A percentile compares a stretch with the other conserved stretches of the same genome.
phyloP scores from a whole-genome alignment of 2,797 vertebrate genomes.

The Graptemys geographica region DNA sequence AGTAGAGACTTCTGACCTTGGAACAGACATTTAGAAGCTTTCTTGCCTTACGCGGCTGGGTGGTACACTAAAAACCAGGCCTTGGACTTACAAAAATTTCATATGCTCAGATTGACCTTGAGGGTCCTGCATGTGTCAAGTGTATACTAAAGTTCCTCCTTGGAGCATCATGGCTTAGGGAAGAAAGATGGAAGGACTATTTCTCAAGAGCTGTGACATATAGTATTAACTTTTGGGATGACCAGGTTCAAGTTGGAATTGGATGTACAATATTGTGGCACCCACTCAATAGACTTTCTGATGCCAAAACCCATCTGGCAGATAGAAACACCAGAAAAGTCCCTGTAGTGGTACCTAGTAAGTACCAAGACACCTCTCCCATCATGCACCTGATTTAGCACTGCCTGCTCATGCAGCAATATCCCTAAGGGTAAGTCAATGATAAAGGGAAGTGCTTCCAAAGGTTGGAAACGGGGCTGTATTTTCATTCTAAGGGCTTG shows the following conservation, averaged over 20 bases:
- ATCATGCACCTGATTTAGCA: neutral
- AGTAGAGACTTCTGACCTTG: neutral
- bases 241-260: neutral
- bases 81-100: neutral
- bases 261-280: neutral
- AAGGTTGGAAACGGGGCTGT: too few relatives aligned
- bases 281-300: neutral
- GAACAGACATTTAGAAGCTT: neutral
- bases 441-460: too few relatives aligned
- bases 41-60: neutral
- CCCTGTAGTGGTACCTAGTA: neutral
- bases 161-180: neutral
- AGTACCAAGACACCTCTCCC: neutral
- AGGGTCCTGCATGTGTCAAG: neutral
- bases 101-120: neutral
- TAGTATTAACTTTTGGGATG: neutral
- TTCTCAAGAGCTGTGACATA: neutral
- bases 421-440: neutral
- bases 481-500: too few relatives aligned
- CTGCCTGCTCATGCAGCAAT: neutral
- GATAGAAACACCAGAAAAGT: neutral
- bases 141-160: neutral
- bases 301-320: neutral
- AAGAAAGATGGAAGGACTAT: neutral
- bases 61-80: neutral